Evolutionary conservation across 2,113 vertebrate species (phyloP).

Genomic region (Malurus elegans): DNA sequence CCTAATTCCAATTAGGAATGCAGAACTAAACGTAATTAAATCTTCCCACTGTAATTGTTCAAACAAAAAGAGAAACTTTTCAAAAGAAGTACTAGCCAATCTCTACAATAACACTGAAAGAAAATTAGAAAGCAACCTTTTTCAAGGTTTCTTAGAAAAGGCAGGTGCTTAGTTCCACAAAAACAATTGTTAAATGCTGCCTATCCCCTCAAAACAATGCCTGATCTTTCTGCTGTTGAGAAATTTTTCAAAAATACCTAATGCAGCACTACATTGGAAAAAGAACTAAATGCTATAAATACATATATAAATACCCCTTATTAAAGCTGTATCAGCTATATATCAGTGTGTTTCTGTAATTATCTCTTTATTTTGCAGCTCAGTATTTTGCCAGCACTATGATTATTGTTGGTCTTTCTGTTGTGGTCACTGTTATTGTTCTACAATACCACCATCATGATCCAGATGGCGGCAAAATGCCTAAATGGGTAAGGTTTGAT

Average conservation of each 20-base stretch:
- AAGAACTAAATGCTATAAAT: neutral
- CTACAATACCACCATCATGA: conserved; percentile 95
- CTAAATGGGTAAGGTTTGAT: conserved; percentile 87
- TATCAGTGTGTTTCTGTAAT: neutral
- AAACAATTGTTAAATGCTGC: neutral
- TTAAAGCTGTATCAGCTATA: neutral
- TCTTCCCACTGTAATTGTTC: neutral
- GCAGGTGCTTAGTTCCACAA: neutral
- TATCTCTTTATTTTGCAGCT: conserved; percentile 75
- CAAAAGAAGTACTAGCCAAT: neutral
- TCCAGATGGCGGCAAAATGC: conserved; percentile 92
- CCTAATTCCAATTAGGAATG: neutral
- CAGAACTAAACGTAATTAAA: neutral
- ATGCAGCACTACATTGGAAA: neutral
- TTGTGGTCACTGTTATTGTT: conserved; percentile 92
- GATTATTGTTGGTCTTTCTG: conserved; percentile 94
- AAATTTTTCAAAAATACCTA: neutral
- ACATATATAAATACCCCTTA: neutral
- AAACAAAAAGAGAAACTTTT: neutral
- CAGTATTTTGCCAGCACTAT: conserved; percentile 96
- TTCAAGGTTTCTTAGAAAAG: neutral
- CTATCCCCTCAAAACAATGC: neutral
- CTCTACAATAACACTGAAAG: neutral
- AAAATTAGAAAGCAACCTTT: neutral
- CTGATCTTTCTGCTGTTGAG: neutral